Evolutionary conservation across 2,113 vertebrate species (phyloP).

Genomic region (Erythrocercus mccallii): DNA sequence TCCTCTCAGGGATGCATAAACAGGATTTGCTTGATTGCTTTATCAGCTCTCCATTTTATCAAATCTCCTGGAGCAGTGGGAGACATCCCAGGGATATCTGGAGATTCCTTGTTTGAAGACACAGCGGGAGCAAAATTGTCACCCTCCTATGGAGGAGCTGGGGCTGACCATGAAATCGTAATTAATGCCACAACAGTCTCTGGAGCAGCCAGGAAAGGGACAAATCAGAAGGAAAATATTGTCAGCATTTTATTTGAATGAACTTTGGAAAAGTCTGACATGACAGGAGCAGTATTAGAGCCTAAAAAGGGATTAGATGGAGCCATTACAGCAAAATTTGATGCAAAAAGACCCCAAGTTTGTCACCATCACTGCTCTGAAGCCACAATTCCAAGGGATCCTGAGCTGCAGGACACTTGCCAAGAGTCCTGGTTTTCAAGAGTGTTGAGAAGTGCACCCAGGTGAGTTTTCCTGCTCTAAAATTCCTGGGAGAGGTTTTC

Average conservation of each 20-base stretch:
- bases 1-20: constrained; percentile 43
- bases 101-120: constrained; percentile 58
- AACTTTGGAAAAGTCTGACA: constrained; percentile 9
- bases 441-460: neutral
- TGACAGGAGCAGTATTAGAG: constrained; percentile 18
- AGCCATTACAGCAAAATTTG: neutral
- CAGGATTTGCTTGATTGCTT: constrained; percentile 64
- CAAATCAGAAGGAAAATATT: constrained; percentile 41
- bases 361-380: neutral
- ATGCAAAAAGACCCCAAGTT: neutral
- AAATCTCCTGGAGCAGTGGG: constrained; percentile 42
- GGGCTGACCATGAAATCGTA: constrained; percentile 73
- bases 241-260: constrained; percentile 58
- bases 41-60: constrained; percentile 47
- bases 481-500: neutral
- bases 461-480: neutral
- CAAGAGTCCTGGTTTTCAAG: neutral
- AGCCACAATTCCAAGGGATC: neutral
- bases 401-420: neutral
- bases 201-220: neutral
- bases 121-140: constrained; percentile 11
- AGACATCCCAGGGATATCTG: constrained; percentile 44
- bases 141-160: neutral
- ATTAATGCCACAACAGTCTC: constrained; percentile 79
- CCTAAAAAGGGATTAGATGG: constrained; percentile 42